Evolutionary conservation across 2,888 invertebrate species (phyloP), one percentile per base, ranked within the genome.

Genomic region (Baronia brevicornis): DNA sequence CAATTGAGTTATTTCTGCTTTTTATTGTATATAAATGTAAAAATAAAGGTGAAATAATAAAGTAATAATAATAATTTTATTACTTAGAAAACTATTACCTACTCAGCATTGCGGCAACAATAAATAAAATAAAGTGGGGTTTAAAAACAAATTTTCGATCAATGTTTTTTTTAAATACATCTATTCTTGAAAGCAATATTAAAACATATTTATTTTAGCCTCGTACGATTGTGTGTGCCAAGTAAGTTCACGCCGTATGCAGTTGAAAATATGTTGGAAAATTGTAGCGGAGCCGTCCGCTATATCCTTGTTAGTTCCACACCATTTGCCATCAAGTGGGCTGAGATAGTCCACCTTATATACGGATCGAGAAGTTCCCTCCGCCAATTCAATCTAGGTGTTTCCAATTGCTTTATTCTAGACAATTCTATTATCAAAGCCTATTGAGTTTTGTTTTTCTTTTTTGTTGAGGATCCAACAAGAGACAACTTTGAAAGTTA

Each of bases 271-370:
- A 56, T 60, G 58, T 63, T 66, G 65, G 64, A 68, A 69, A 73
- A 46, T 73, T 74, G 63, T 50, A 54, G 44, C 44, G 62, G 63
- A 59, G 63, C 64, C 63, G 57, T 63, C 60, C 63, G 54, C 67
- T 75, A 65, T 72, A 75, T 73, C 66, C 72, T 54, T 51, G 54
- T 79, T 77, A 72, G 64, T 78, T 75, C 68, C 72, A 58, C 56
- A 39, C 75, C 75, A 78, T 82, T 82, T 73, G 69, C 63, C 51
- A 53, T 54, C 78, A 79, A 82, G 80, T 80, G 82, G 69, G 51
- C 59, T 70, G 79, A 57, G 72, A 80, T 80, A 79, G 78, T 74
- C 77, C 63, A 73, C 75, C 70, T 68, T 60, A 68, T 77, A 73
- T 75, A 70, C 61, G 66, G 62, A 73, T 69, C 69, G 60, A 44